Conservation (phyloP, 2,797 vertebrate species). For the Danio tinwini region DNA sequence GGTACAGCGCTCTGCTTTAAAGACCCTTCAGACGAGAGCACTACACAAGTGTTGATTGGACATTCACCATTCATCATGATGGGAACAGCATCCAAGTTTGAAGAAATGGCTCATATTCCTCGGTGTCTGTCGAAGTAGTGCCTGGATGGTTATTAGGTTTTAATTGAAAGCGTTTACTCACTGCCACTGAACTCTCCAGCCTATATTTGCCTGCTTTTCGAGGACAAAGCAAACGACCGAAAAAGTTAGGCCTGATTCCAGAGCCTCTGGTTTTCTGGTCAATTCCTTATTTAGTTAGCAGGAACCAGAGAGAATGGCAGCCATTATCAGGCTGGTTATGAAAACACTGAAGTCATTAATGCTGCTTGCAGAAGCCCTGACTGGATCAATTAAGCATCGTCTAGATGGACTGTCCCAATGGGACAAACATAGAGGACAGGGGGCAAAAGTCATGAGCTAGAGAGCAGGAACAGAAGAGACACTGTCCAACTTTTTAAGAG, state of each 20-base stretch:
- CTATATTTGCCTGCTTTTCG: neutral
- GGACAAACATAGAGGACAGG: constrained; percentile 27
- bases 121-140: constrained; percentile 15
- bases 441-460: constrained; percentile 46
- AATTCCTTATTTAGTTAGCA: constrained; percentile 44
- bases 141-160: constrained; percentile 21
- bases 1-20: constrained; percentile 28
- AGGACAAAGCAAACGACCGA: constrained; percentile 49
- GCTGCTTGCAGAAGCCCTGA: constrained; percentile 48
- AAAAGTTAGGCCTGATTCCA: constrained; percentile 32
- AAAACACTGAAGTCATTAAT: constrained; percentile 56
- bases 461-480: constrained; percentile 45
- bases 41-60: constrained; percentile 32
- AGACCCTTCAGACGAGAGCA: constrained; percentile 19
- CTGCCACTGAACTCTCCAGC: neutral
- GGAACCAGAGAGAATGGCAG: constrained; percentile 32
- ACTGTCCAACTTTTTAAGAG: constrained; percentile 20
- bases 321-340: constrained; percentile 46
- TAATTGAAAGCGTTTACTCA: constrained; percentile 27
- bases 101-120: constrained; percentile 11
- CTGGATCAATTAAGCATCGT: constrained; percentile 50
- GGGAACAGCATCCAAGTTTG: constrained; percentile 25
- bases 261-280: constrained; percentile 27
- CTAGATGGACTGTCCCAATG: constrained; percentile 16
- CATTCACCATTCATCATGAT: constrained; percentile 27